A percentile compares a stretch with the other conserved stretches of the same genome.
Conservation (phyloP, 2,888 invertebrate species). For the Sphaeridia pumilis region DNA sequence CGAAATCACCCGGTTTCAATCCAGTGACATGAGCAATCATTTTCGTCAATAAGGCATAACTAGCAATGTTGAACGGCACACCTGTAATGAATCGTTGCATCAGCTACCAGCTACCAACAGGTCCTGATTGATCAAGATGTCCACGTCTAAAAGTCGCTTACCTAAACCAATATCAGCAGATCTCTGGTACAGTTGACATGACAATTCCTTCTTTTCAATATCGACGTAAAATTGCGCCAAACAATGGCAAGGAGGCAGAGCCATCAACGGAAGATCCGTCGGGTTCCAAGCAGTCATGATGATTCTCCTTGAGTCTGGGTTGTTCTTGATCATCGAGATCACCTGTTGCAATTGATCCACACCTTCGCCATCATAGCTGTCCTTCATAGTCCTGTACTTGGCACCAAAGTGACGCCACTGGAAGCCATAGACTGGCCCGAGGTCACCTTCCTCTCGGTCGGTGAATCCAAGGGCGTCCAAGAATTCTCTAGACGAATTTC, state of each 20-base stretch:
- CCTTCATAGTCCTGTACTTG: conserved; percentile 64
- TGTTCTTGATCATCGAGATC: conserved; percentile 64
- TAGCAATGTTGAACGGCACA: conserved; percentile 68
- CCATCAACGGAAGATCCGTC: conserved; percentile 75
- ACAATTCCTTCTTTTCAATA: conserved; percentile 54
- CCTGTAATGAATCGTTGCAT: conserved; percentile 21
- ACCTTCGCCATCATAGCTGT: conserved; percentile 73
- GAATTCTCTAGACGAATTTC: conserved; percentile 78
- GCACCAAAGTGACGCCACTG: conserved; percentile 98
- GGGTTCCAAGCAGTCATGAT: conserved; percentile 96
- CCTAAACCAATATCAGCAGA: conserved; percentile 97
- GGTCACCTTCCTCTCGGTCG: conserved; percentile 80
- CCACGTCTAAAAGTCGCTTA: conserved; percentile 43
- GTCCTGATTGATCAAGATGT: not conserved
- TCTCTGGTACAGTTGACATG: conserved; percentile 86
- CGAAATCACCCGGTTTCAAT: conserved; percentile 82
- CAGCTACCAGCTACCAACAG: not conserved
- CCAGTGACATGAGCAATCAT: conserved; percentile 95
- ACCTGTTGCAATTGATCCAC: conserved; percentile 72
- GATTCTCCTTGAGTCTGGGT: conserved; percentile 77
- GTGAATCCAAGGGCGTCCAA: conserved; percentile 74
- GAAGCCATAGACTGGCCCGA: conserved; percentile 95
- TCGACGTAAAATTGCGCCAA: conserved; percentile 88
- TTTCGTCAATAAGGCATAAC: conserved; percentile 81
- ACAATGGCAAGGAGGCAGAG: conserved; percentile 92